phyloP scores from a whole-genome alignment of 2,113 vertebrate genomes.

The Natator depressus region DNA sequence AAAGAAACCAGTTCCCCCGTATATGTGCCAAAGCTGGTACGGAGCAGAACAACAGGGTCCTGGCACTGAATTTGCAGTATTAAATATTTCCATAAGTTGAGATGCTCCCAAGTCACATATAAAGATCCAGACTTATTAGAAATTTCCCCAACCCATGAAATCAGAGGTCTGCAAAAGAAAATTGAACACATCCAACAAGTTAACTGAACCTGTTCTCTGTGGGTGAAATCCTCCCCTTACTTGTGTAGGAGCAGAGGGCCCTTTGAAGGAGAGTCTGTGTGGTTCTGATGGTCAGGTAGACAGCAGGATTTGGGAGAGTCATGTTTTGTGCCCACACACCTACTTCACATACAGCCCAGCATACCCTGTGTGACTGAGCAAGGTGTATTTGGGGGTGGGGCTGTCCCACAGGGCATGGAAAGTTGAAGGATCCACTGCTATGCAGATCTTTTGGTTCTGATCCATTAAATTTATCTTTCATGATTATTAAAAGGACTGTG shows the following conservation, averaged over 20 bases:
- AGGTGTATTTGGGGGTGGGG: background rate
- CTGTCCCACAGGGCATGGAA: background rate
- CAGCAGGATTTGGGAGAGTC: background rate
- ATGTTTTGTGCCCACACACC: background rate
- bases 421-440: background rate
- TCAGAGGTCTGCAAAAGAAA: background rate
- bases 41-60: background rate
- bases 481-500: background rate
- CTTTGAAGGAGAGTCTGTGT: background rate
- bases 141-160: background rate
- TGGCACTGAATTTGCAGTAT: background rate
- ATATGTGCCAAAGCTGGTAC: background rate
- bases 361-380: background rate
- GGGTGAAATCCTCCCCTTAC: background rate
- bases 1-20: background rate
- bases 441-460: background rate
- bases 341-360: background rate
- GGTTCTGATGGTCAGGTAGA: background rate
- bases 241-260: background rate
- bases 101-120: too few relatives aligned
- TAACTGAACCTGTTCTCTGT: background rate
- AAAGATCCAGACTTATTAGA: background rate
- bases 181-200: background rate
- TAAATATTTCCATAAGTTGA: background rate
- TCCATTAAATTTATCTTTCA: background rate